phyloP scores from a whole-genome alignment of 2,888 invertebrate genomes.

The Chymomyza procnemis region DNA sequence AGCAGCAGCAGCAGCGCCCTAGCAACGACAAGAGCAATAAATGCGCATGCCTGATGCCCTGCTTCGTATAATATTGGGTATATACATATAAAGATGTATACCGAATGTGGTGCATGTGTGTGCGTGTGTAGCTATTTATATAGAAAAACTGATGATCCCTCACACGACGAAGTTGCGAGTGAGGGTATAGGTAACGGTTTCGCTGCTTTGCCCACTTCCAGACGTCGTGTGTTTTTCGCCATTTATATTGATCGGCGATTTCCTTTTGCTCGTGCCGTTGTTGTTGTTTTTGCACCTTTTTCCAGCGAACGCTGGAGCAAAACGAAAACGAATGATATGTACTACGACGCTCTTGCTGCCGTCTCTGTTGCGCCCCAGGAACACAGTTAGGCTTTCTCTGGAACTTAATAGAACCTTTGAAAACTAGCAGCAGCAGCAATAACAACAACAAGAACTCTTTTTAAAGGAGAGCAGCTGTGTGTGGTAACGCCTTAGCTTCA shows the following conservation, averaged over 20 bases:
- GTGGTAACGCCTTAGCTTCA: conserved; percentile 25
- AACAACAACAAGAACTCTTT: conserved; percentile 39
- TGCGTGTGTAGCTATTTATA: conserved; percentile 10
- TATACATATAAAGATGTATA: conserved; percentile 6
- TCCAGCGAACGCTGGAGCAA: conserved; percentile 22
- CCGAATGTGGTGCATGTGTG: background rate
- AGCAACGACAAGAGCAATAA: conserved; percentile 43
- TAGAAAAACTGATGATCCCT: conserved; percentile 67
- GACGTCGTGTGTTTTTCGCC: conserved; percentile 42
- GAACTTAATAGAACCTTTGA: conserved; percentile 44
- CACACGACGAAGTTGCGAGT: conserved; percentile 37
- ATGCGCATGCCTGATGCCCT: conserved; percentile 57
- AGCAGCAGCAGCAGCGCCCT: background rate
- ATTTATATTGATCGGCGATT: conserved; percentile 58
- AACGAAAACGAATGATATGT: conserved; percentile 39
- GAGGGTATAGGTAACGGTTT: conserved; percentile 43
- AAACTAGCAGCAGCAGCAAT: background rate
- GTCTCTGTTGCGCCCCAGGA: conserved; percentile 36
- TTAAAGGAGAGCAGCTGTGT: conserved; percentile 44
- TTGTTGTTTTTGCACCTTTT: background rate
- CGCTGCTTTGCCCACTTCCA: conserved; percentile 14
- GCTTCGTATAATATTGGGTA: conserved; percentile 6
- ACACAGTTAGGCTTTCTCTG: conserved; percentile 47
- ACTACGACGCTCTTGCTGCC: conserved; percentile 37
- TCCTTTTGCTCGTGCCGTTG: conserved; percentile 19